Evolutionary conservation across 1,140 invertebrate genomes (phyloP), one percentile per base, ranked within the genome.

Genomic region (Drosophila bifasciata): DNA sequence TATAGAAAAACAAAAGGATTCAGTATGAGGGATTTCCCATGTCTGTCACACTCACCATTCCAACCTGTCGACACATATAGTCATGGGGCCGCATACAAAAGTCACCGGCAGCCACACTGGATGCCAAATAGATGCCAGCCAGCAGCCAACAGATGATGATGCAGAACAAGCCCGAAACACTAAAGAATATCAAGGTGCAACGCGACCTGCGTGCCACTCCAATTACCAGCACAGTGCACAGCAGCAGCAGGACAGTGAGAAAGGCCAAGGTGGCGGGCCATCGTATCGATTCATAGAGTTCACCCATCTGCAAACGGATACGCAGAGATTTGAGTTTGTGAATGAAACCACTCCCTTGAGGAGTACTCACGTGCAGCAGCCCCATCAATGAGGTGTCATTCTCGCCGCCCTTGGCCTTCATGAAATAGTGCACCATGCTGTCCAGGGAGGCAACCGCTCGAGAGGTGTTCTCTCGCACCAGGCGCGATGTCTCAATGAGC

Each of bases 231-330:
- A 97, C 93, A 32, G 96, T 94, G 92, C 96, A 97, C 36, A 97
- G 93, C 48, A 97, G 93, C 68, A 97, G 93, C 44, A 97, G 93
- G 40, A 95, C 92, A 69, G 95, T 95, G 58, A 97, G 93, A 28
- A 96, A 93, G 45, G 94, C 95, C 93, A 97, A 94, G 1, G 96
- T 97, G n/a, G 94, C 92, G 11, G 96, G 95, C 96, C 96, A 97
- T 85, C 96, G 94, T 66, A 93, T 92, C 55, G 93, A 92, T 88
- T 95, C 94, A 69, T 94, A 93, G 60, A 92, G 92, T 66, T 95
- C 94, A 3, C 92, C 92, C 85, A 86, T 13, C 72, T 91, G 25
- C 3, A 28, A 63, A 16, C 17, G 19, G 2, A 9, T 40, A 28
- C 17, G 17, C 8, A 28, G 8, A 28, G n/a, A n/a, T n/a, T 8